A percentile compares a stretch with the other conserved stretches of the same genome.
Conservation (phyloP, 2,888 invertebrate species). For the Julus scandinavius region DNA sequence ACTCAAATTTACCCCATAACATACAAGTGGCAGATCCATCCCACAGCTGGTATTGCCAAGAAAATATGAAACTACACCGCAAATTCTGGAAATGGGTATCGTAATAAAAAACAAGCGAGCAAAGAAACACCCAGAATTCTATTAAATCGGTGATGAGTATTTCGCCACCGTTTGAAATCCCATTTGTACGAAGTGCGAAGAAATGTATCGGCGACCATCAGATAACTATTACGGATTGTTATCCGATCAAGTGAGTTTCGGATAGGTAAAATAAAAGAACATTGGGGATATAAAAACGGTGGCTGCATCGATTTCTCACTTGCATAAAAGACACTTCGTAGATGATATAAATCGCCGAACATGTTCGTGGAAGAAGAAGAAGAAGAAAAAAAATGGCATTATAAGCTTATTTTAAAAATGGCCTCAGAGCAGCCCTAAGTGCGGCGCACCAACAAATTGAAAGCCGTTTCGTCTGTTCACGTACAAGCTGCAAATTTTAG, state of each 20-base stretch:
- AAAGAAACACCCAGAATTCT: neutral
- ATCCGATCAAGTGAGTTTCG: neutral
- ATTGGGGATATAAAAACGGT: neutral
- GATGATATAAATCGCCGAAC: neutral
- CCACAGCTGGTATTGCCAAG: too few relatives aligned
- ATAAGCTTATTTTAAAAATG: constrained; percentile 35
- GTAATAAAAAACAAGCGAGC: too few relatives aligned
- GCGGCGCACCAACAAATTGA: constrained; percentile 33
- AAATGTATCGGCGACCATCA: neutral
- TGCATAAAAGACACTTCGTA: neutral
- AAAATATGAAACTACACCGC: too few relatives aligned
- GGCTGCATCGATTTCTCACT: neutral
- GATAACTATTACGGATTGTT: constrained; percentile 25
- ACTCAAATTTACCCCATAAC: too few relatives aligned
- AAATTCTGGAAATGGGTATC: too few relatives aligned
- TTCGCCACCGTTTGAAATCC: constrained; percentile 24
- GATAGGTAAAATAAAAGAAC: constrained; percentile 6
- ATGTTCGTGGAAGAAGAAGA: neutral
- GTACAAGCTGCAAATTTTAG: constrained; percentile 4
- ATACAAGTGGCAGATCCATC: too few relatives aligned
- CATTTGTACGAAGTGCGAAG: neutral
- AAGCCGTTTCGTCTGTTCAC: constrained; percentile 16
- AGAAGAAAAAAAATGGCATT: constrained; percentile 12
- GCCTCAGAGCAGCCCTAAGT: constrained; percentile 35
- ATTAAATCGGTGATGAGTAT: neutral